Conservation (phyloP, 2,888 invertebrate species). For the Taphrorychus bicolor region DNA sequence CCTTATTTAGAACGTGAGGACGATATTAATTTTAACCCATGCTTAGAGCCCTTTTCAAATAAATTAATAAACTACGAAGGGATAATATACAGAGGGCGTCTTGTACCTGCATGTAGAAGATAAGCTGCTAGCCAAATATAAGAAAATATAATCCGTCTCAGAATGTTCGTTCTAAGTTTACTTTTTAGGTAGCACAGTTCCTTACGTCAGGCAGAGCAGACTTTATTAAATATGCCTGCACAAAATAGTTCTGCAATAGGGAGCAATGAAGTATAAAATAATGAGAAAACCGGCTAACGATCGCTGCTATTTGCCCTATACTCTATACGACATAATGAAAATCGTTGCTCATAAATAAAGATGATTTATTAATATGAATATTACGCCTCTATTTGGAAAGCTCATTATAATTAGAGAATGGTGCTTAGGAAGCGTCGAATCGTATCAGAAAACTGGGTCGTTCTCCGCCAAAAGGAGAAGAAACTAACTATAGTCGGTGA, state of each 20-base stretch:
- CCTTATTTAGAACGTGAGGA: no score
- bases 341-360: neutral
- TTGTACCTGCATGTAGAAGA: neutral
- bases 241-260: neutral
- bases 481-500: no score
- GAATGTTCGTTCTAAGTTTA: neutral
- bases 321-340: neutral
- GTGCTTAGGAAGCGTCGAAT: neutral
- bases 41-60: neutral
- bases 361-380: constrained; percentile 7
- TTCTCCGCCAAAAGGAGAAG: no score
- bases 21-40: no score
- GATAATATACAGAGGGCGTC: neutral
- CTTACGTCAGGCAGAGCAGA: neutral
- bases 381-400: neutral
- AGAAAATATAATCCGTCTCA: neutral
- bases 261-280: neutral
- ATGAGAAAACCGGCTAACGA: neutral
- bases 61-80: neutral
- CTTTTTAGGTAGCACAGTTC: neutral
- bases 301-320: neutral
- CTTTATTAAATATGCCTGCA: neutral
- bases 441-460: no score
- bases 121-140: neutral
- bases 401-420: neutral